Evolutionary conservation across 2,113 vertebrate genomes (phyloP), one percentile per base, ranked within the genome.

Genomic region (Coregonus clupeaformis): DNA sequence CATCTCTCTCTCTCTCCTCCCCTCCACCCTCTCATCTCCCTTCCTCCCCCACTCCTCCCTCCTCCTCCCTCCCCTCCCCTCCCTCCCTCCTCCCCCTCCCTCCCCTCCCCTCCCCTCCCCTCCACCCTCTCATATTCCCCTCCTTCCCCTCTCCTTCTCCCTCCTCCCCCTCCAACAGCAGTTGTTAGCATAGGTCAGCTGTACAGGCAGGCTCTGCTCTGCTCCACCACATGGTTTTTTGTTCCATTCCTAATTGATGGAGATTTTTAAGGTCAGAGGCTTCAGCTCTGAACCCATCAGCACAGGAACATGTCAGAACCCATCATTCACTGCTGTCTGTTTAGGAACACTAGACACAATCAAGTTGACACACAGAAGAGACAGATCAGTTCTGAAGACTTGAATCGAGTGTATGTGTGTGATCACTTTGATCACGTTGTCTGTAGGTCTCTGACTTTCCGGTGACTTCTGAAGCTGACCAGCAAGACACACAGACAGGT

Each of bases 181-280:
- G 49, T 69, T 78, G 76, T 81, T 87, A 79, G 79, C 80, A 49
- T 74, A 78, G 82, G 78, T 85, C 74, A 85, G 78, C 77, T 77
- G 20, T 78, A 79, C 74, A 42, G 9, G 76, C 74, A 82, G 69
- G 77, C 27, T 42, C 36, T n/a, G 29, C 25, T 57, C 16, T 71
- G 71, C 0, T 32, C 76, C 47, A 84, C 84, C 81, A 69, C 80
- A 77, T 36, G 12, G 66, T 74, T n/a, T 76, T 74, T 79, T 74
- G 36, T 49, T 76, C 52, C 78, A 83, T 82, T 76, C 73, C 79
- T 82, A 82, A 79, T 82, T 25, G 16, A 79, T 79, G 68, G 32
- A 63, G 25, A 70, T 49, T 71, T 79, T 74, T 71, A 70, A 82
- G 73, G 81, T 82, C 77, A 79, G 45, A 64, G 14, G 36, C 68